phyloP scores from a whole-genome alignment of 2,888 invertebrate genomes.

The Pantelozetes paolii region DNA sequence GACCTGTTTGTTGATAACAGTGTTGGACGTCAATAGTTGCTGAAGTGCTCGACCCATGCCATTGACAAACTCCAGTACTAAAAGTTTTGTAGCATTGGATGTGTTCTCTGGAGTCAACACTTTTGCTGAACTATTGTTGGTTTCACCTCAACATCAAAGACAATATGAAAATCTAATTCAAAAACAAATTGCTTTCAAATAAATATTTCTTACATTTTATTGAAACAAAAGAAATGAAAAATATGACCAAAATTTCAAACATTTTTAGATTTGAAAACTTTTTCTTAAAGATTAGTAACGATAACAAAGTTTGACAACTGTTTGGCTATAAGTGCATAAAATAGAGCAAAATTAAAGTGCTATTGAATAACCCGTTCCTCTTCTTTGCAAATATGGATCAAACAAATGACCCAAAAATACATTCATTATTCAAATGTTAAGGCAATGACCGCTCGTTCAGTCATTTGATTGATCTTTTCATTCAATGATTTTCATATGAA shows the following conservation, averaged over 20 bases:
- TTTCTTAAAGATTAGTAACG: background rate
- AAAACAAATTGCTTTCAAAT: background rate
- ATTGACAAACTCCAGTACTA: constrained; percentile 36
- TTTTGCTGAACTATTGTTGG: background rate
- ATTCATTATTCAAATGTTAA: background rate
- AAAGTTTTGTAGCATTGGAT: constrained; percentile 33
- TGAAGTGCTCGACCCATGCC: constrained; percentile 41
- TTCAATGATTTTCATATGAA: background rate
- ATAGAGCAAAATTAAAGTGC: background rate
- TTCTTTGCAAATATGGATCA: constrained; percentile 31
- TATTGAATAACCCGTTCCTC: constrained; percentile 29
- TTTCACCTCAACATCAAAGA: background rate
- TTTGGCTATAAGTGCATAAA: background rate
- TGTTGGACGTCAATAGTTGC: constrained; percentile 8
- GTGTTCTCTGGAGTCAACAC: background rate
- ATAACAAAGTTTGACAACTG: background rate
- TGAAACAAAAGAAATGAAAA: background rate
- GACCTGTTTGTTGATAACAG: background rate
- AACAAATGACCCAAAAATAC: constrained; percentile 22
- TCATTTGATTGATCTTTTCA: background rate
- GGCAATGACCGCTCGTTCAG: constrained; percentile 18
- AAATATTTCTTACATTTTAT: constrained; percentile 21
- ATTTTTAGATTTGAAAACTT: background rate
- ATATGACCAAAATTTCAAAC: background rate
- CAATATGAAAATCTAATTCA: constrained; percentile 1